These are phyloP conservation scores for Caenorhabditis sp. DNA, from an alignment of 2,888 invertebrate species.

Conservation along the genomic window DNA sequence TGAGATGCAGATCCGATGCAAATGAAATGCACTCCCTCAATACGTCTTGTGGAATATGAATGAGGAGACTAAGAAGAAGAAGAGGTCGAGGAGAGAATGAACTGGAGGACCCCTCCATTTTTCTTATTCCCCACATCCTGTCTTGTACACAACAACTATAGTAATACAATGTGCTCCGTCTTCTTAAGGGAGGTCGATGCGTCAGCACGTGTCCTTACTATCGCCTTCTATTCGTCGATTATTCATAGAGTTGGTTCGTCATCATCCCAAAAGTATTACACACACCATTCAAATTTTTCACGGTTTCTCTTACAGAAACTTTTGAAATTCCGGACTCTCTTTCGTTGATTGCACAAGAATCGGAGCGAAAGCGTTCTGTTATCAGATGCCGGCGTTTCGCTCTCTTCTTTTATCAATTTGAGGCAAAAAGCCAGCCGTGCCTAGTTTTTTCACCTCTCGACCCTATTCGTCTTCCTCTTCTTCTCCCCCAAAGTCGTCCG, in stretches of 20 bases:
- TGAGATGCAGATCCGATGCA: slow-evolving; percentile 65
- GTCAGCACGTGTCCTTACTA: slow-evolving; percentile 30
- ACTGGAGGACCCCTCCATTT: slow-evolving; percentile 13
- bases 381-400: slow-evolving; percentile 44
- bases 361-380: slow-evolving; percentile 48
- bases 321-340: slow-evolving; percentile 5
- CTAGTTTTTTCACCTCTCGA: slow-evolving; percentile 51
- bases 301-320: not conserved
- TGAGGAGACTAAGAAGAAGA: slow-evolving; percentile 21
- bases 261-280: slow-evolving; percentile 30
- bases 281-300: not conserved
- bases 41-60: slow-evolving; percentile 60
- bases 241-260: slow-evolving; percentile 56
- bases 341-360: not conserved
- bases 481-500: not conserved
- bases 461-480: slow-evolving; percentile 38
- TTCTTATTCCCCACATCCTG: slow-evolving; percentile 11
- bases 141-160: slow-evolving; percentile 46
- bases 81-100: slow-evolving; percentile 30
- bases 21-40: slow-evolving; percentile 60
- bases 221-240: slow-evolving; percentile 51
- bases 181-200: slow-evolving; percentile 26
- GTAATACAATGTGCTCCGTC: slow-evolving; percentile 45
- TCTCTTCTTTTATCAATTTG: slow-evolving; percentile 31
- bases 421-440: slow-evolving; percentile 17